A percentile compares a stretch with the other conserved stretches of the same genome.
These are phyloP conservation scores for Osedax fenrisi DNA, from an alignment of 2,888 invertebrate species.

Conservation along the genomic window DNA sequence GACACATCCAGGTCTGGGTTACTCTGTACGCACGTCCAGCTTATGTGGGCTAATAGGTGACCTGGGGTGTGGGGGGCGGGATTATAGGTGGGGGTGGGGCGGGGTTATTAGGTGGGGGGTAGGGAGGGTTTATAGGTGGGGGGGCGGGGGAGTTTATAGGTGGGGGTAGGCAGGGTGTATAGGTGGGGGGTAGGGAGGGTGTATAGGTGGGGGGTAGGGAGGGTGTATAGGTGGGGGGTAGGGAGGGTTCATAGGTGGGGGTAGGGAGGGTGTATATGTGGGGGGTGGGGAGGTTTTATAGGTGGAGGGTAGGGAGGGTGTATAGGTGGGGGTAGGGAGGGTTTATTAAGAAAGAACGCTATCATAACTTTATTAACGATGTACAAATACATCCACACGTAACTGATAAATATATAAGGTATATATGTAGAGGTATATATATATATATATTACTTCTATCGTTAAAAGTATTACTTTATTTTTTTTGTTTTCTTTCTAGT, in stretches of 20 bases:
- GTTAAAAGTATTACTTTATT: no score
- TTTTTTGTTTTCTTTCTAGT: no score
- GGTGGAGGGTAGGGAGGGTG: background rate
- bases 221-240: background rate
- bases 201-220: background rate
- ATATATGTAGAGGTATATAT: no score
- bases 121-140: background rate
- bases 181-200: background rate
- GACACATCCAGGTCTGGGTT: conserved; percentile 44
- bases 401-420: no score
- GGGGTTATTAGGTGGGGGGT: background rate
- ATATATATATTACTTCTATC: no score
- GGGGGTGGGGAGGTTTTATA: background rate
- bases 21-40: conserved; percentile 47
- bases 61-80: conserved; percentile 37
- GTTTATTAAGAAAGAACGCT: no score
- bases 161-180: no score
- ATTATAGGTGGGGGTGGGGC: background rate
- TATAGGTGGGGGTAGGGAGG: no score
- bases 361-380: no score
- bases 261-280: background rate
- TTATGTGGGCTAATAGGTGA: conserved; percentile 47
- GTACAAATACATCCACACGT: no score
- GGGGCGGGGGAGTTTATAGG: background rate
- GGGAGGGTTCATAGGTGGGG: background rate